Evolutionary conservation across 2,888 invertebrate species (phyloP).

Genomic region (Lydus trimaculatus): DNA sequence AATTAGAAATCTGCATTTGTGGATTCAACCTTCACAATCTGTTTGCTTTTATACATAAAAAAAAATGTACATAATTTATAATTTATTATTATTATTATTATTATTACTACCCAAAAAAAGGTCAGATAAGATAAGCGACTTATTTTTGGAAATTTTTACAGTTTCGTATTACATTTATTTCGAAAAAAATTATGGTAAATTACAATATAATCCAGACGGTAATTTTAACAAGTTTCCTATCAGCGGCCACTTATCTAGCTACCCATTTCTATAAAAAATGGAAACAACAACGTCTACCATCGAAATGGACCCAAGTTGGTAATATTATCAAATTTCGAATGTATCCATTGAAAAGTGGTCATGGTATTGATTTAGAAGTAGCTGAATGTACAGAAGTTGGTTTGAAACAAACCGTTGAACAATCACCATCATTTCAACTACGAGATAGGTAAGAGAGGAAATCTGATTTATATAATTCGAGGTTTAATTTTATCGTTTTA

Average conservation of each 20-base stretch:
- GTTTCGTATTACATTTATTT: too few species aligned
- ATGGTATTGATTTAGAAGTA: constrained; percentile 48
- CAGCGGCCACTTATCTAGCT: constrained; percentile 39
- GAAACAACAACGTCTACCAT: constrained; percentile 47
- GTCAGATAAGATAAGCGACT: neutral
- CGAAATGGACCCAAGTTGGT: constrained; percentile 54
- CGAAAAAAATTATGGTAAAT: constrained; percentile 38
- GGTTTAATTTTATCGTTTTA: neutral
- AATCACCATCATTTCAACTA: constrained; percentile 42
- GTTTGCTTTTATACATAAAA: too few species aligned
- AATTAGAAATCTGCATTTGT: too few species aligned
- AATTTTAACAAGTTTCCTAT: constrained; percentile 36
- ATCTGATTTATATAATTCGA: too few species aligned
- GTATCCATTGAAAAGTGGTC: constrained; percentile 58
- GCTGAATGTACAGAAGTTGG: constrained; percentile 54
- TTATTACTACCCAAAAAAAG: too few species aligned
- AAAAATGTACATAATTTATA: too few species aligned
- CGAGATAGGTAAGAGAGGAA: constrained; percentile 55
- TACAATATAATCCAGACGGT: constrained; percentile 30
- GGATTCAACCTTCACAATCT: too few species aligned
- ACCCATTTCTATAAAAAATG: constrained; percentile 43
- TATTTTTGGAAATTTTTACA: too few species aligned
- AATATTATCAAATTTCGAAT: constrained; percentile 51
- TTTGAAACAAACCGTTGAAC: constrained; percentile 45
- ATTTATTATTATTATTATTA: too few species aligned